Base-by-base conservation (phyloP, 2,797 vertebrate species). In the Lithobates sylvaticus region DNA sequence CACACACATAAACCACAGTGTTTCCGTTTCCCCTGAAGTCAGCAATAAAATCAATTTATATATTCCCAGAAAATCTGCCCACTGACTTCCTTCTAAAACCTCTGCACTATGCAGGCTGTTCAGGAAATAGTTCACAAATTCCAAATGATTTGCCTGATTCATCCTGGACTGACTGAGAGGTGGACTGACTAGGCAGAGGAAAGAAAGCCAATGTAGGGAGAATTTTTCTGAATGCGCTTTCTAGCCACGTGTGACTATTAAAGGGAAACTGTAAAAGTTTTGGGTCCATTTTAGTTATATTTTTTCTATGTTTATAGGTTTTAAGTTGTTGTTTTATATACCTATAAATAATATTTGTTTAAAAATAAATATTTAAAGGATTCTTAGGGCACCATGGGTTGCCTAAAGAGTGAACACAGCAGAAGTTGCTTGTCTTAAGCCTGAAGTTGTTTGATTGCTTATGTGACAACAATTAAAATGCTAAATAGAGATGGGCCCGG, bases 31-130 rank as follows among this genome's bases (percentile, higher is more conserved):
- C 84, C 73, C 73, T 76, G 78, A 44, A 86, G 84, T 86, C 70
- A 86, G 84, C 78, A 86, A 76, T 81, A 86, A 86, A 81, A 86
- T 86, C 84, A 86, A 42, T 81, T 86, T 81, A 81, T 86, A 86
- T 69, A 68, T 86, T 86, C 84, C 78, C 78, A 86, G 84, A 81
- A 86, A 86, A 76, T 75, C 84, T 86, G 65, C 84, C 84, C 84
- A 86, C 84, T 69, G 77, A 83, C 84, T 86, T 86, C 78, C 78
- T 86, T 29, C 65, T 39, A 76, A 75, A 58, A 32, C 71, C 44
- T 76, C 42, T 18, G 61, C 73, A 58, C 58, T 32, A 65, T 36
- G 73, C 75, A 39, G 69, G n/a, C 69, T 47, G 26, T 73, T 42
- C 71, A 86, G 71, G 32, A 81, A 81, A 74, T 29, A 80, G 34